phyloP scores from a whole-genome alignment of 2,113 vertebrate species.

The Esox niger region DNA sequence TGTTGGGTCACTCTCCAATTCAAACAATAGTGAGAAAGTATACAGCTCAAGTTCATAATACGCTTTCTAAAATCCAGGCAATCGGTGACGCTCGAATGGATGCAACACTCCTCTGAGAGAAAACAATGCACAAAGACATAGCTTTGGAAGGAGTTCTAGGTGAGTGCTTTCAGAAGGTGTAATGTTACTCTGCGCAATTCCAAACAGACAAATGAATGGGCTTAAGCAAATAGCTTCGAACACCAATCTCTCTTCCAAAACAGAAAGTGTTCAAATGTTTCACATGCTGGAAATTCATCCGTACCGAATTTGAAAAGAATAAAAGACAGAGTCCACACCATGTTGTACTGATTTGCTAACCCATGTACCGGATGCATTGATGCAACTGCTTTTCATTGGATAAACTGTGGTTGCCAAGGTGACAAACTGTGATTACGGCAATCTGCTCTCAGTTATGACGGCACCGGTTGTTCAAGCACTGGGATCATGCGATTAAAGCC shows the following conservation, averaged over 20 bases:
- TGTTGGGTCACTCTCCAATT: slow-evolving; percentile 51
- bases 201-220: background rate
- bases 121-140: background rate
- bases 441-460: background rate
- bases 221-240: background rate
- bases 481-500: background rate
- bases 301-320: too few species aligned
- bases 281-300: too few species aligned
- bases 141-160: background rate
- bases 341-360: too few species aligned
- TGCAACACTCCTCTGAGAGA: background rate
- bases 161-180: too few species aligned
- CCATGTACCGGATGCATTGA: background rate
- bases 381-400: background rate
- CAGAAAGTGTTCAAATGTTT: too few species aligned
- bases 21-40: background rate
- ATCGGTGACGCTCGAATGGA: background rate
- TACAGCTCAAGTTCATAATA: background rate
- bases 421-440: slow-evolving; percentile 5
- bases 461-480: background rate
- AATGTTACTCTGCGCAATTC: too few species aligned
- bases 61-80: background rate
- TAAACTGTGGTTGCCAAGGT: background rate
- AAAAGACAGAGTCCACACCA: too few species aligned
- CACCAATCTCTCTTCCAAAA: background rate